phyloP scores from a whole-genome alignment of 2,888 invertebrate genomes.

The Drosophila nr. perissopoda region DNA sequence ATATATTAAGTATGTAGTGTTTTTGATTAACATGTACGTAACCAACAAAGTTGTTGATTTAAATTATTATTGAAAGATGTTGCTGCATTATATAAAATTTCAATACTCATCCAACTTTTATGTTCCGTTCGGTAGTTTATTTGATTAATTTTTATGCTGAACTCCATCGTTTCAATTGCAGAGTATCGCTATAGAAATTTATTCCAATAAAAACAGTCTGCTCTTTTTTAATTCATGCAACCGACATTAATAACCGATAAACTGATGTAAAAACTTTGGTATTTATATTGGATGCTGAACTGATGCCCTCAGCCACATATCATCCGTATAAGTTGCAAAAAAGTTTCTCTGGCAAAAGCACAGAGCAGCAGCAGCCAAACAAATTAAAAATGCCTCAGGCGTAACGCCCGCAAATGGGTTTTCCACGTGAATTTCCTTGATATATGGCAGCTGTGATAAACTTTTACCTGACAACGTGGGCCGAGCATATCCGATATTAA shows the following conservation, averaged over 20 bases:
- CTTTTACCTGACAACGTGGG: conserved; percentile 67
- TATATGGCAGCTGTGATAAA: conserved; percentile 67
- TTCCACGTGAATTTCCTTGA: conserved; percentile 67
- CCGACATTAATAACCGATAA: conserved; percentile 60
- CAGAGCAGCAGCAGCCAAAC: neutral
- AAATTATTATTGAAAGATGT: neutral
- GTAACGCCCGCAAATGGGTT: conserved; percentile 8
- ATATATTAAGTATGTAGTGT: neutral
- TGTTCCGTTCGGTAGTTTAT: neutral
- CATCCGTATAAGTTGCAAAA: conserved; percentile 22
- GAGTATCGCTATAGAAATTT: neutral
- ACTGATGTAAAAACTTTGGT: conserved; percentile 51
- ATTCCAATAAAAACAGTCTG: conserved; percentile 29
- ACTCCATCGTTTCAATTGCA: neutral
- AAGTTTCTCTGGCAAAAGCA: neutral
- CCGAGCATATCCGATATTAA: conserved; percentile 66
- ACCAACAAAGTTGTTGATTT: neutral
- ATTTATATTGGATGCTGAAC: conserved; percentile 33
- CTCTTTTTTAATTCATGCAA: conserved; percentile 18
- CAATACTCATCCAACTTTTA: neutral
- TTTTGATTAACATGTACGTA: conserved; percentile 40
- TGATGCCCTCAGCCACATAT: conserved; percentile 8
- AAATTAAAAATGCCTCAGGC: conserved; percentile 21
- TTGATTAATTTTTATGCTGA: neutral
- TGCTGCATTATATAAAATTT: neutral